phyloP scores from a whole-genome alignment of 2,888 invertebrate species.

The Papilio elwesi region DNA sequence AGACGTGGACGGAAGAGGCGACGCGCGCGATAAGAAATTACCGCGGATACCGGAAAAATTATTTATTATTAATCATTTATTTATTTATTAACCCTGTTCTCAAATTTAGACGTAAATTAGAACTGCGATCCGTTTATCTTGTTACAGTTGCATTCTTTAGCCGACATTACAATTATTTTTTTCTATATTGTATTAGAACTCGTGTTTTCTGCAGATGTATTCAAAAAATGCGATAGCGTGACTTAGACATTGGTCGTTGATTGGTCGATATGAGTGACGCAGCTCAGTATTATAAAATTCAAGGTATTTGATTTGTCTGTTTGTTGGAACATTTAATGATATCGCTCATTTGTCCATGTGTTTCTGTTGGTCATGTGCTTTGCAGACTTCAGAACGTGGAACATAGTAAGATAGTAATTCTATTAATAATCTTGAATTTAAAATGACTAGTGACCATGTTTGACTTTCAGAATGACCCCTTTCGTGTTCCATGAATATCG shows the following conservation, averaged over 20 bases:
- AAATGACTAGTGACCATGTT: neutral
- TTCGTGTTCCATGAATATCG: neutral
- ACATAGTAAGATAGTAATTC: neutral
- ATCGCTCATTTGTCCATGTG: no score
- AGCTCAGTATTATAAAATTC: neutral
- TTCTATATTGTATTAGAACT: neutral
- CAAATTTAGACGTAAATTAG: no score
- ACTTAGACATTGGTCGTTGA: constrained; percentile 1
- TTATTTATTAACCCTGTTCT: no score
- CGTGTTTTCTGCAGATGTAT: constrained; percentile 16
- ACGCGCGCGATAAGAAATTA: no score
- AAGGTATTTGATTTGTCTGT: neutral
- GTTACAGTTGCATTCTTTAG: neutral
- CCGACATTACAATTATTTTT: neutral
- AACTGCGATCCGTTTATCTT: no score
- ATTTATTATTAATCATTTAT: no score
- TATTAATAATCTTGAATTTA: neutral
- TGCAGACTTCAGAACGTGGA: no score
- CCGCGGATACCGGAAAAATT: no score
- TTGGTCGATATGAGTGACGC: constrained; percentile 6
- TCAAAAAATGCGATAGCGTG: constrained; percentile 18
- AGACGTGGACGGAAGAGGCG: no score
- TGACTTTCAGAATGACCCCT: neutral
- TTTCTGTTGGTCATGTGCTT: no score
- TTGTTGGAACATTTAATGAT: no score